Evolutionary conservation across 2,113 vertebrate species (phyloP).

Genomic region (Colius striatus): DNA sequence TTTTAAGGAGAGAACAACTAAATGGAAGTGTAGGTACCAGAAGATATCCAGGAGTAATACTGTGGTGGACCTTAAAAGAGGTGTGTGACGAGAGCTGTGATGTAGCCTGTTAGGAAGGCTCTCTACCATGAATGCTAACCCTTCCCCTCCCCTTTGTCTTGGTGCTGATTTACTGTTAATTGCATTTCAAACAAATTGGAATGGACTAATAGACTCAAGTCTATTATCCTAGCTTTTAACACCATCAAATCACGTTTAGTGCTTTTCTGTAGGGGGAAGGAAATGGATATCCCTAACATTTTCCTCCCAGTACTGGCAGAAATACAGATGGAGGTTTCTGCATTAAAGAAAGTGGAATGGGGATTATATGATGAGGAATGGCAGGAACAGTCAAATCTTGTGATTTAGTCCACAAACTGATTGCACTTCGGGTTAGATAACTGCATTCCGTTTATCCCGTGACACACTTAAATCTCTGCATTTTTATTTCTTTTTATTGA

Average conservation of each 20-base stretch:
- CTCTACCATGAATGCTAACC: not conserved
- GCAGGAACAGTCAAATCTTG: not conserved
- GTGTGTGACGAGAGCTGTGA: fast-evolving
- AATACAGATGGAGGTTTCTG: not conserved
- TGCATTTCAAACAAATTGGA: not conserved
- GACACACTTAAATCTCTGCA: not conserved
- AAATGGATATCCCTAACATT: not conserved
- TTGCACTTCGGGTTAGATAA: not conserved
- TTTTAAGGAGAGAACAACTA: not conserved
- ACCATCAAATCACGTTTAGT: slow-evolving; percentile 9
- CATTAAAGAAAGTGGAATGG: not conserved
- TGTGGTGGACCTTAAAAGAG: not conserved
- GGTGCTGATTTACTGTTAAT: not conserved
- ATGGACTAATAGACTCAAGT: not conserved
- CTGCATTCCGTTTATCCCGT: not conserved
- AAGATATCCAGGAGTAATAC: not conserved
- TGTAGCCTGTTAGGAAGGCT: not conserved
- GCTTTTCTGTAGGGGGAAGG: not conserved
- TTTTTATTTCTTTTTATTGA: not conserved
- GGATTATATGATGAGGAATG: not conserved
- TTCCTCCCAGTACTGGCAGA: not conserved
- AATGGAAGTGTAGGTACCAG: not conserved
- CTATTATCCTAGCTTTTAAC: slow-evolving; percentile 22
- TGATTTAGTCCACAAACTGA: not conserved
- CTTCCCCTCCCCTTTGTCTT: not conserved